These are phyloP conservation scores for Oligia fasciuncula DNA, from an alignment of 2,888 invertebrate species.

Conservation along the genomic window DNA sequence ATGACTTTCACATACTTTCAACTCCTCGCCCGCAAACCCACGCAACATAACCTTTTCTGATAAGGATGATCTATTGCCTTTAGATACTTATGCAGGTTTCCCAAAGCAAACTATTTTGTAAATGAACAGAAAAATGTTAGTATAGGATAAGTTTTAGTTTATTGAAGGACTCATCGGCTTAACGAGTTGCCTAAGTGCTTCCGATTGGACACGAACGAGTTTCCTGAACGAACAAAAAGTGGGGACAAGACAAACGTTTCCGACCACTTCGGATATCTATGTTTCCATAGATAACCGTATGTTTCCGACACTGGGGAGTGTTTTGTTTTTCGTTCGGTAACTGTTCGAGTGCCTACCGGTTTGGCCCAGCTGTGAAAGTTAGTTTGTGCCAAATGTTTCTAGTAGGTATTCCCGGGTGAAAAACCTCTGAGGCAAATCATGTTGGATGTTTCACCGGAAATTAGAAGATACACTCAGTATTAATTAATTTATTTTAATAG, in stretches of 20 bases:
- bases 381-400: not conserved
- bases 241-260: constrained; percentile 31
- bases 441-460: not conserved
- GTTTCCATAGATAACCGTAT: too few relatives aligned
- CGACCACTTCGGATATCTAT: not conserved
- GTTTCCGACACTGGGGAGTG: not conserved
- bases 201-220: constrained; percentile 33
- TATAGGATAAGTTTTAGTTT: constrained; percentile 43
- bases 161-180: constrained; percentile 46
- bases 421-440: not conserved
- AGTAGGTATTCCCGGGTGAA: not conserved
- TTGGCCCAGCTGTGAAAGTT: not conserved
- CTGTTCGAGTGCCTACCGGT: constrained; percentile 10
- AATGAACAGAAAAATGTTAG: constrained; percentile 35
- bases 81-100: not conserved
- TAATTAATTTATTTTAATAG: not conserved
- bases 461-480: not conserved
- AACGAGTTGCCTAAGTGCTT: constrained; percentile 59
- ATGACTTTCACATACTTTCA: too few relatives aligned
- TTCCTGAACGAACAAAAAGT: constrained; percentile 45
- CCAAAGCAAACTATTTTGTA: constrained; percentile 35
- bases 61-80: too few relatives aligned
- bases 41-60: too few relatives aligned
- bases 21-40: too few relatives aligned
- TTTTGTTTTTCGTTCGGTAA: constrained; percentile 33